These are phyloP conservation scores for Brachyhypopomus gauderio DNA, from an alignment of 2,113 vertebrate species.

Conservation along the genomic window DNA sequence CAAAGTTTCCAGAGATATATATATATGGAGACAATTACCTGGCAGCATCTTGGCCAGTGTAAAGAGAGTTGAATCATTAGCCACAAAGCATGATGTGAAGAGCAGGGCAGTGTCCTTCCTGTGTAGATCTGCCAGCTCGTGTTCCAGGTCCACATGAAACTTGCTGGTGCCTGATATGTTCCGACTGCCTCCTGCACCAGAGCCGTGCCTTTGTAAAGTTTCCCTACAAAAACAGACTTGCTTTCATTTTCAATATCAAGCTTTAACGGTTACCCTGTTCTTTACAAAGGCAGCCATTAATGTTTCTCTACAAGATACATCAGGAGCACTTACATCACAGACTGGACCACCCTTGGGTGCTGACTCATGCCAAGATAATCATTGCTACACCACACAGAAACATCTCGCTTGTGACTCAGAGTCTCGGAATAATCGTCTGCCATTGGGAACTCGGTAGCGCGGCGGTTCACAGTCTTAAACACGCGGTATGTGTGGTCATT, in stretches of 20 bases:
- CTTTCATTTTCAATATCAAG: not conserved
- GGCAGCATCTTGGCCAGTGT: slow-evolving; percentile 94
- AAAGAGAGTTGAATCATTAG: slow-evolving; percentile 97
- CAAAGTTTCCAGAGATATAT: too few relatives aligned
- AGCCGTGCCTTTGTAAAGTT: slow-evolving; percentile 89
- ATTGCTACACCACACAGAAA: slow-evolving; percentile 98
- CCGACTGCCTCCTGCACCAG: slow-evolving; percentile 93
- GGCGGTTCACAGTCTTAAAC: slow-evolving; percentile 95
- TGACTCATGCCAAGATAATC: slow-evolving; percentile 98
- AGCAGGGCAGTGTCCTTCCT: slow-evolving; percentile 91
- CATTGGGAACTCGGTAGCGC: slow-evolving; percentile 90
- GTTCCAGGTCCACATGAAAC: slow-evolving; percentile 93
- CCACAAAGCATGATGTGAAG: slow-evolving; percentile 96
- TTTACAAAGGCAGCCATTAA: too few relatives aligned
- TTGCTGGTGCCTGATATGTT: slow-evolving; percentile 98
- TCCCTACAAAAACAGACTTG: slow-evolving; percentile 72
- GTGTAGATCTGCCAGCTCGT: slow-evolving; percentile 93
- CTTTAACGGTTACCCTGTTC: too few relatives aligned
- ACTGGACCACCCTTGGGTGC: slow-evolving; percentile 85
- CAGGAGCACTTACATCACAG: slow-evolving; percentile 84
- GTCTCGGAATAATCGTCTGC: slow-evolving; percentile 87
- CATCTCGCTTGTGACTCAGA: slow-evolving; percentile 80
- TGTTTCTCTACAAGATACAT: too few relatives aligned
- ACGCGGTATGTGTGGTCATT: slow-evolving; percentile 93
- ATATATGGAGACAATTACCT: slow-evolving; percentile 68